Evolutionary conservation across 1,140 invertebrate species (phyloP), one percentile per base, ranked within the genome.

Genomic region (Drosophila parvula): DNA sequence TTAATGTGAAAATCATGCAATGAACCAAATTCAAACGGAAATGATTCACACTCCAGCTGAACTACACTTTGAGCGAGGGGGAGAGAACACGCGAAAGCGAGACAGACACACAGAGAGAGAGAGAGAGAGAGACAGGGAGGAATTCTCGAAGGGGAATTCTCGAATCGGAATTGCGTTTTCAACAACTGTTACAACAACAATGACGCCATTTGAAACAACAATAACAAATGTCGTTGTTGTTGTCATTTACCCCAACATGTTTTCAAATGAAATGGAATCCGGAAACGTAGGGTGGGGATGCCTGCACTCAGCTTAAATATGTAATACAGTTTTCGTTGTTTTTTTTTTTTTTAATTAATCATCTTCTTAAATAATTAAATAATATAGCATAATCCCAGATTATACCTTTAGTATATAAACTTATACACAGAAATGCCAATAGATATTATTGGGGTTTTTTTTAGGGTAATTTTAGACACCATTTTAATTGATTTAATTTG

Each of bases 1-100:
- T 88, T 88, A 88, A 88, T 88, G 84, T 89, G 77, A 89, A 89
- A 88, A 88, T 88, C 80, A 88, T 88, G 84, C 84, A 88, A 88
- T 88, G 84, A 88, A 88, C 80, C 84, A 89, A 88, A 88, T 88
- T 84, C 84, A 63, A 88, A 84, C 84, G 84, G 84, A 88, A 88
- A 89, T 88, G 84, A 88, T 88, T 88, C 84, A 89, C 84, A 88
- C 84, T 88, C 79, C 63, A 78, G 68, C 75, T 79, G 79, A 68
- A 88, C 73, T 60, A 67, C 79, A 67, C 68, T 77, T 64, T 69
- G 74, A 81, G 74, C 58, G 55, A n/a, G 22, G 58, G 38, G 53
- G 36, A 34, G 50, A 55, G 28, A 16, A 60, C 27, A 16, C 41
- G 4, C 22, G 47, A 32, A 22, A 11, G 32, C 22, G 28, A 64